Conservation (phyloP, 2,888 invertebrate genomes). For the Zhengitettix transpicula region DNA sequence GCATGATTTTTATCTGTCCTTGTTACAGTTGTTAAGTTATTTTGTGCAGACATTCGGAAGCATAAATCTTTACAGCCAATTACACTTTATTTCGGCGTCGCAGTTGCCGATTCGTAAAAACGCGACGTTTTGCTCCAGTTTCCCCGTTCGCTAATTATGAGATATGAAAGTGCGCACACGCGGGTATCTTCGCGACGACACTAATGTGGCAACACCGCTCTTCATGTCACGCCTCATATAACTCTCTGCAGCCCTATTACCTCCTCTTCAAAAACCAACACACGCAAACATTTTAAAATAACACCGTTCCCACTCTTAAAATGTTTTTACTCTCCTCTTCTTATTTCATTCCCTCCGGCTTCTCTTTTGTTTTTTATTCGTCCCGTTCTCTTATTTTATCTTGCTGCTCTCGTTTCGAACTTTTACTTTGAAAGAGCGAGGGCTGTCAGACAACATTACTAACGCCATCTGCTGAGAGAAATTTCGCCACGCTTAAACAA, state of each 20-base stretch:
- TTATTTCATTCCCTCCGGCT: not conserved
- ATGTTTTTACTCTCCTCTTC: not conserved
- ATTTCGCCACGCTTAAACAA: not conserved
- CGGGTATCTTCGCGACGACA: not conserved
- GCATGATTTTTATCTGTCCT: too few relatives aligned
- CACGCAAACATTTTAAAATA: not conserved
- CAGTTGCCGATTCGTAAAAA: not conserved
- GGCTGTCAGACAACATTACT: not conserved
- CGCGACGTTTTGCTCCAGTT: not conserved
- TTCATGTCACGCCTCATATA: not conserved
- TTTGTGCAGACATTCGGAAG: too few relatives aligned
- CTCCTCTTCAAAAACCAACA: not conserved
- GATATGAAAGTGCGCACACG: not conserved
- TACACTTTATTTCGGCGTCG: too few relatives aligned
- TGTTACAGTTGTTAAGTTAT: too few relatives aligned
- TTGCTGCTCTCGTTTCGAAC: not conserved
- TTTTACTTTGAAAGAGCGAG: not conserved
- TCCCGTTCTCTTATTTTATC: not conserved
- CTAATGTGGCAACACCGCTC: not conserved
- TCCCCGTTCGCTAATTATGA: not conserved
- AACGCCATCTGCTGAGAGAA: not conserved
- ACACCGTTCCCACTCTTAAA: not conserved
- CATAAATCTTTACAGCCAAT: too few relatives aligned
- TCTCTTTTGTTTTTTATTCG: not conserved
- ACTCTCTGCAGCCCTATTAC: not conserved